A percentile compares a stretch with the other conserved stretches of the same genome.
These are phyloP conservation scores for Holotrichia oblita DNA, from an alignment of 1,140 invertebrate genomes.

Conservation along the genomic window DNA sequence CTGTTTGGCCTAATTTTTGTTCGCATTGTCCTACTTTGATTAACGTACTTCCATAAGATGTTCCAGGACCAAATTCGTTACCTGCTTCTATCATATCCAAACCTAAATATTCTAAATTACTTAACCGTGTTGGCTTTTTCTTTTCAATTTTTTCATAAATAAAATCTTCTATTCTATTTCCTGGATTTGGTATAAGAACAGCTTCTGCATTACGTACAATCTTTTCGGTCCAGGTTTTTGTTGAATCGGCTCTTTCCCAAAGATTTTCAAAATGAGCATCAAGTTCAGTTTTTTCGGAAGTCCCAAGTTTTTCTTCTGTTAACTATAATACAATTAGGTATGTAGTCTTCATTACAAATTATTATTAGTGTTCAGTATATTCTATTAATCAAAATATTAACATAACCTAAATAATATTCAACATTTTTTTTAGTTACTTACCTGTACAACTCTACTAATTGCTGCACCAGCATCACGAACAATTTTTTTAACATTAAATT, in stretches of 20 bases:
- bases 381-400: constrained; percentile 38
- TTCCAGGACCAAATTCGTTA: constrained; percentile 89
- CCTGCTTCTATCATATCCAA: constrained; percentile 94
- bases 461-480: constrained; percentile 89
- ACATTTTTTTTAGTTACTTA: constrained; percentile 61
- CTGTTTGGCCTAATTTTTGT: constrained; percentile 86
- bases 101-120: constrained; percentile 89
- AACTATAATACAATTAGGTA: constrained; percentile 67
- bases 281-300: constrained; percentile 91
- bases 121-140: constrained; percentile 82
- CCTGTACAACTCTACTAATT: constrained; percentile 86
- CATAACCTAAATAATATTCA: constrained; percentile 45
- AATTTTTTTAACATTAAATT: constrained; percentile 72
- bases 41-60: constrained; percentile 89
- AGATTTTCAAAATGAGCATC: constrained; percentile 94
- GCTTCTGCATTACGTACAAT: constrained; percentile 86
- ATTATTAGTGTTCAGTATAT: not conserved
- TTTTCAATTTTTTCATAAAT: constrained; percentile 94
- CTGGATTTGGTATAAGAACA: constrained; percentile 93
- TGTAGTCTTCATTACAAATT: no score
- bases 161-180: constrained; percentile 91
- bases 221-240: constrained; percentile 89
- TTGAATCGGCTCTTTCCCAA: constrained; percentile 83
- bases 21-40: constrained; percentile 92
- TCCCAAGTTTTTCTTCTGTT: constrained; percentile 94